Evolutionary conservation across 35 echinoderm and acorn worm genomes (phyloP), one percentile per base, ranked within the genome.

Genomic region (Acanthaster planci): DNA sequence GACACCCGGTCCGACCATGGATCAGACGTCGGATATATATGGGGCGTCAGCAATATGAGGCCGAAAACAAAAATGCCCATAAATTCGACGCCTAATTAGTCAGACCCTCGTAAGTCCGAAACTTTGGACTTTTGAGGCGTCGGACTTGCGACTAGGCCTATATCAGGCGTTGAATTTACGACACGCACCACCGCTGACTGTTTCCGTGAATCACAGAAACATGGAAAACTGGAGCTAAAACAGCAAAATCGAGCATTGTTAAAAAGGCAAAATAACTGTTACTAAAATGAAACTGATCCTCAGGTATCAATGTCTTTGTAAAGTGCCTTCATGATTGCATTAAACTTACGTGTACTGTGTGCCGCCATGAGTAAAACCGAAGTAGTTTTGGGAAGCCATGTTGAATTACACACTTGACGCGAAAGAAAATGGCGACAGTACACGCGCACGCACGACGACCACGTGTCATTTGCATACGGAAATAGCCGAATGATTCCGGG

Each of bases 351-450:
- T 95, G 76, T 91, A 95, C 81, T 88, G 93, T n/a, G 93, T 87
- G 29, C 87, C 93, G 18, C 89, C 89, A 52, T 95, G 93, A 44
- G 93, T 91, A 88, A 91, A 91, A 35, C 93, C 89, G 59, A 95
- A 95, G 81, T 95, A 95, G 50, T 87, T 91, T 78, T 85, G 85
- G 29, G 93, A 91, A 75, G 77, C 81, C 80, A 88, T 93, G 27
- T 27, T 82, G 32, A n/a, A 72, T 31, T 72, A 40, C 29, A 30
- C 39, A 14, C 5, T 52, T 10, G 50, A 52, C 39, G 15, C 22
- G 53, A 34, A 34, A 39, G 57, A 60, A 84, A 44, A 68, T 64
- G 82, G 55, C 82, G 36, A 16, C 54, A 79, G 53, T 57, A 18
- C 42, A 12, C 42, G 42, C 12, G 42, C 42, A 12, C 42, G 42